Percentiles rank a stretch among this genome's conserved stretches.
phyloP scores from a whole-genome alignment of 2,113 vertebrate genomes.

The Donacobius atricapilla region DNA sequence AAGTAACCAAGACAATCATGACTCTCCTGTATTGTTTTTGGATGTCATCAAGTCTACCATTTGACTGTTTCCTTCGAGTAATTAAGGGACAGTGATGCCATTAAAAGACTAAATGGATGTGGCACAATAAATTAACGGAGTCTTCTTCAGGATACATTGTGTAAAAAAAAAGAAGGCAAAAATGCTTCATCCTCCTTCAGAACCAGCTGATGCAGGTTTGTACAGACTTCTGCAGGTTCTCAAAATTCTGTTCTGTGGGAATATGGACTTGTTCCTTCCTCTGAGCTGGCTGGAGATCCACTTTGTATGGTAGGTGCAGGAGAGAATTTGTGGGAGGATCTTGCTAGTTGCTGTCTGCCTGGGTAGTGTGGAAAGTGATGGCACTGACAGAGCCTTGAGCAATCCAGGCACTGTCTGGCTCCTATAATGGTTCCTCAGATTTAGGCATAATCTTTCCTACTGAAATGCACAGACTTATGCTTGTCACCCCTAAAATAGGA shows the following conservation, averaged over 20 bases:
- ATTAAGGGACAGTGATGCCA: background rate
- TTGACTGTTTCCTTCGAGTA: background rate
- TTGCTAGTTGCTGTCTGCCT: background rate
- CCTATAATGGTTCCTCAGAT: background rate
- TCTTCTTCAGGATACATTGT: background rate
- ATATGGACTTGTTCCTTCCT: background rate
- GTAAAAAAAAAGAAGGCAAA: background rate
- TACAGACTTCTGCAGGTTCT: background rate
- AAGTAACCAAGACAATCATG: background rate
- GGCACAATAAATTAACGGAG: background rate
- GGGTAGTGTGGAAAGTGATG: background rate
- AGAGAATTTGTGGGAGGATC: background rate
- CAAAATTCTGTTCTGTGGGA: background rate
- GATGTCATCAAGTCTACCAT: background rate
- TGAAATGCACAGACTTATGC: background rate
- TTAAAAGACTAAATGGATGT: background rate
- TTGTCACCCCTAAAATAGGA: background rate
- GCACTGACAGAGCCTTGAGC: background rate
- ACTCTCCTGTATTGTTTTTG: background rate
- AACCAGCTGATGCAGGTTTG: background rate
- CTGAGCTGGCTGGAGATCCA: background rate
- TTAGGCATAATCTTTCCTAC: background rate
- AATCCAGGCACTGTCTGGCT: accelerated
- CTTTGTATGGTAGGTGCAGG: background rate
- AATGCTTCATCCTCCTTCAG: background rate